Evolutionary conservation across 2,113 vertebrate species (phyloP), one percentile per base, ranked within the genome.

Genomic region (Archocentrus centrarchus): DNA sequence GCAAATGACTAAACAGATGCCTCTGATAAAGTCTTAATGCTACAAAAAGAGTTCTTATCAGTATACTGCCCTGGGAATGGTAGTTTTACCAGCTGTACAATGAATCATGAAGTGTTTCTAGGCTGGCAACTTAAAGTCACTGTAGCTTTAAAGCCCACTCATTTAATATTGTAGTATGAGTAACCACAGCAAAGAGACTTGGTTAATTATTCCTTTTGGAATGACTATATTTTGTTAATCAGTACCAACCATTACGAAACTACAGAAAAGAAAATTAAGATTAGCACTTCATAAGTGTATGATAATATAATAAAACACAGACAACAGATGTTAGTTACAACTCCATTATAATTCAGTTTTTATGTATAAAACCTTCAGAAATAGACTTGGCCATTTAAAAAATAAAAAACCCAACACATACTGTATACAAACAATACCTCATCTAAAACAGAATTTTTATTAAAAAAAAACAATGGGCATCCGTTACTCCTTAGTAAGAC

Each of bases 381-480:
- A 39, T 1, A 3, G 2, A 47, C 37, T 27, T 60, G 24, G 6
- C 30, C 17, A 61, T 32, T 58, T 17, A 50, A 59, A 50, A 47
- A 66, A 7, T 17, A 47, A 11, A 11, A 50, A 32, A 70, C 0
- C 39, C 2, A 14, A 57, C 79, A 7, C 3, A 18, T 39, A 11
- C 18, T 13, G 3, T 55, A 55, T 37, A 75, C 6, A 75, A 86
- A 79, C 37, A 37, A 81, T 30, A 5, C 18, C 59, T 85, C 61
- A 22, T 76, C 62, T 84, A 60, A 60, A n/a, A 64, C 55, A 79
- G 1, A n/a, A 18, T 47, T 64, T 83, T 81, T 84, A 86, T 86
- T 89, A 47, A 53, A 83, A 90, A 91, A 58, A 83, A 88, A 91
- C 47, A 53, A 83, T 7, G 61, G 1, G 82, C 15, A 78, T 75